Evolutionary conservation across 2,888 invertebrate genomes (phyloP), one percentile per base, ranked within the genome.

Genomic region (Cremastinae sp.): DNA sequence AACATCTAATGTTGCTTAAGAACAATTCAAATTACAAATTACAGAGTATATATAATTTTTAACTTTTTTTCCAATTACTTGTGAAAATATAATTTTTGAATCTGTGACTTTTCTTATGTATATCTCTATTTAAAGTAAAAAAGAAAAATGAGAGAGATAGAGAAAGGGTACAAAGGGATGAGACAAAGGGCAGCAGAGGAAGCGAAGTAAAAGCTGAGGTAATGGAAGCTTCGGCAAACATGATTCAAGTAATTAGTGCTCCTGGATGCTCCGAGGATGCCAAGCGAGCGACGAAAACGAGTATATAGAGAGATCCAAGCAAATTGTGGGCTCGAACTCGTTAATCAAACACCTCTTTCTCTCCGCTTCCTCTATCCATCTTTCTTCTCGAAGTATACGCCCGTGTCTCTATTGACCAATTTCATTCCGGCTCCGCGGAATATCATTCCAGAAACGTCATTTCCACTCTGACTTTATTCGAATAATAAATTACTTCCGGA

Each of bases 241-340:
- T 61, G 78, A 74, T 71, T 79, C 49, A 58, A 62, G 79, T 78
- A 78, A 79, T 79, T 79, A 78, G 66, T 64, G 68, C 74, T 78
- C 71, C 74, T 68, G 62, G 47, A 54, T 51, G 64, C 68, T 75
- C 53, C 58, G 56, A 22, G 16, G 36, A 54, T 51, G 51, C 51
- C 61, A 58, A 51, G 28, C 62, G 62, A 51, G 68, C 61, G 68
- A 77, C 74, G 49, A 58, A 64, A 64, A 51, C 45, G 56, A 66
- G 61, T 51, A 14, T 16, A 47, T 47, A 20, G 41, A 51, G 59
- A 64, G 70, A 78, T 53, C 51, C 68, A 62, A 75, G 73, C 69
- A 74, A 78, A 78, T 75, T 76, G 73, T 74, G 68, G 75, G 68
- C 28, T 72, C 69, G 68, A 66, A 64, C 43, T 72, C 64, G 64